Percentiles rank a stretch among this genome's conserved stretches.
Conservation (phyloP, 92 coral and sea anemone genomes). For the Nematostella vectensis region DNA sequence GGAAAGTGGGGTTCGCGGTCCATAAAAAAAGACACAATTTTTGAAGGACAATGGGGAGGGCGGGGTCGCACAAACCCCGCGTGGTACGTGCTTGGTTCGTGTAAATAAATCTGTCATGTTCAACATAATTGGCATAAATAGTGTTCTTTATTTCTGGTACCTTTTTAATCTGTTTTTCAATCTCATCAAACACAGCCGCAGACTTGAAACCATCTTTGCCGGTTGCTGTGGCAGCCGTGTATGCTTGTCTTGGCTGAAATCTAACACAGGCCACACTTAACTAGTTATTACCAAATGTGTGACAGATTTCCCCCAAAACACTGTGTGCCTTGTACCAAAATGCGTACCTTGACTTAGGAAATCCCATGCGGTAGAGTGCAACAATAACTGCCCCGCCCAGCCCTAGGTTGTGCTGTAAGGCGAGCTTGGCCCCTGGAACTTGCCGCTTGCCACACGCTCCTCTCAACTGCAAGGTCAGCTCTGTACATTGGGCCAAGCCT, state of each 20-base stretch:
- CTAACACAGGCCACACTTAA: constrained; percentile 21
- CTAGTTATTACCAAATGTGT: too few relatives aligned
- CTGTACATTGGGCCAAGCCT: constrained; percentile 98
- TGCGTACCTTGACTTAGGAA: constrained; percentile 76
- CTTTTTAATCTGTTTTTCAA: constrained; percentile 57
- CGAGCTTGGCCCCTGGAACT: constrained; percentile 84
- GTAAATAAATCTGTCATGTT: too few relatives aligned
- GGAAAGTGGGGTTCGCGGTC: too few relatives aligned
- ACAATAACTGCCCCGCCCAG: constrained; percentile 97
- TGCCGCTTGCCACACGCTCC: constrained; percentile 98
- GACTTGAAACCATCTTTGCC: constrained; percentile 64
- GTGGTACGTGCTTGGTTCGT: too few relatives aligned
- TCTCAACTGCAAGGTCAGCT: constrained; percentile 84
- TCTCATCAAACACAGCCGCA: constrained; percentile 67
- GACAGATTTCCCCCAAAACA: too few relatives aligned
- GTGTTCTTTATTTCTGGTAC: too few relatives aligned
- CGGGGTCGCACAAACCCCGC: too few relatives aligned
- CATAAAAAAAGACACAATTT: too few relatives aligned
- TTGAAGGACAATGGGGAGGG: too few relatives aligned
- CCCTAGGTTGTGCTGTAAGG: constrained; percentile 91
- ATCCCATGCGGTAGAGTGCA: constrained; percentile 75
- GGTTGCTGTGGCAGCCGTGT: constrained; percentile 44
- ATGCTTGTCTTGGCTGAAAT: constrained; percentile 43
- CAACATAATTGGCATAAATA: too few relatives aligned
- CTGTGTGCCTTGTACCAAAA: too few relatives aligned